Evolutionary conservation across 1,140 invertebrate species (phyloP).

Genomic region (Drosophila sproati): DNA sequence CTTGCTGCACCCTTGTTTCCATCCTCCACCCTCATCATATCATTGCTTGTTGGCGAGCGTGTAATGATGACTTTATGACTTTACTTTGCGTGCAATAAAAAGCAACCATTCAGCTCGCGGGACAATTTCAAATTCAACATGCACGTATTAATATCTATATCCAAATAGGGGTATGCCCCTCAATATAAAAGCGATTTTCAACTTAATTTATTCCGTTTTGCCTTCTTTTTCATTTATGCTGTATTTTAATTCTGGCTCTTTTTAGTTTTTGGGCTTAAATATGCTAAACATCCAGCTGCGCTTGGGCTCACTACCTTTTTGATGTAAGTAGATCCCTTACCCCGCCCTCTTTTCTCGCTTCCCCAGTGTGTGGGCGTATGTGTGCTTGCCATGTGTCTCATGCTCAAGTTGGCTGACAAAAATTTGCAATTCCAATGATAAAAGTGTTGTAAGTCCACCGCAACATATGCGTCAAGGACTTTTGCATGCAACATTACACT

Average conservation of each 20-base stretch:
- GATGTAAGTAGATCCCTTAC: constrained; percentile 23
- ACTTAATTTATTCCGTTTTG: constrained; percentile 72
- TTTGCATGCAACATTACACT: constrained; percentile 19
- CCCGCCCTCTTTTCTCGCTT: background rate
- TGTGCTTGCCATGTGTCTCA: constrained; percentile 44
- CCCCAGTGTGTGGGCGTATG: constrained; percentile 16
- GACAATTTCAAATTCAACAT: constrained; percentile 22
- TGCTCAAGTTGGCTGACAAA: constrained; percentile 33
- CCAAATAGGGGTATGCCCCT: background rate
- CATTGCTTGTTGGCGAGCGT: constrained; percentile 59
- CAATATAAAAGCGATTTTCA: constrained; percentile 72
- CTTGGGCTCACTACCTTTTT: constrained; percentile 41
- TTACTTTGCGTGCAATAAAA: constrained; percentile 81
- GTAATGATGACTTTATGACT: constrained; percentile 82
- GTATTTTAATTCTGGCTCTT: constrained; percentile 56
- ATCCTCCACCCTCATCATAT: constrained; percentile 1
- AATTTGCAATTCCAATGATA: constrained; percentile 77
- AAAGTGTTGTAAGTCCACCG: constrained; percentile 67
- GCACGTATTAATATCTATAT: background rate
- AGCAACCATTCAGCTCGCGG: constrained; percentile 53
- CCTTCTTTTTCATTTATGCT: constrained; percentile 48
- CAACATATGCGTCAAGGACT: constrained; percentile 29
- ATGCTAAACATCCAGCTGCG: constrained; percentile 68
- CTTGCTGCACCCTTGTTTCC: background rate
- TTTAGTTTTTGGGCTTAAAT: constrained; percentile 62